These are phyloP conservation scores for Metridium senile DNA, from an alignment of 92 coral and sea anemone genomes.

Conservation along the genomic window DNA sequence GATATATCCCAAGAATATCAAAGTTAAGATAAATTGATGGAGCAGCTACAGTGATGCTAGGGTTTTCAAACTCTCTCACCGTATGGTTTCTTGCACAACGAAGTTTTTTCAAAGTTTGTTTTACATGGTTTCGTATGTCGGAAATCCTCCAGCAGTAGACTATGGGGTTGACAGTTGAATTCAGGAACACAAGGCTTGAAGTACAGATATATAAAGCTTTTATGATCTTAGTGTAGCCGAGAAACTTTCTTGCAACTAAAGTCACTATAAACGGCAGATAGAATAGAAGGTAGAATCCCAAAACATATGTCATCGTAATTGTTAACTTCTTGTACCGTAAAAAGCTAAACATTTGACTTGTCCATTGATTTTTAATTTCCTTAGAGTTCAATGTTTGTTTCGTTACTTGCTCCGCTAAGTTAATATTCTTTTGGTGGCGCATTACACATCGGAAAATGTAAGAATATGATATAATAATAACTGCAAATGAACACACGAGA, in stretches of 20 bases:
- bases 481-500: conserved; percentile 19
- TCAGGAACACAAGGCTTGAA: conserved; percentile 62
- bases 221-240: conserved; percentile 43
- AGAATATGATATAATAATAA: conserved; percentile 47
- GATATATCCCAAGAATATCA: no score
- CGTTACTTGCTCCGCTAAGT: background rate
- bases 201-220: conserved; percentile 65
- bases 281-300: conserved; percentile 18
- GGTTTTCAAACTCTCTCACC: background rate
- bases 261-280: conserved; percentile 11
- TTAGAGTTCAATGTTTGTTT: no score
- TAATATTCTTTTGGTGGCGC: conserved; percentile 55
- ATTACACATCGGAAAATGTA: conserved; percentile 57
- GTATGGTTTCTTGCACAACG: background rate
- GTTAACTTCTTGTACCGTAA: conserved; percentile 15
- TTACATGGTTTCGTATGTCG: conserved; percentile 58
- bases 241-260: conserved; percentile 6
- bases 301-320: conserved; percentile 20
- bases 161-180: conserved; percentile 65
- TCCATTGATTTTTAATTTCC: background rate
- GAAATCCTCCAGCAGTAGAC: conserved; percentile 75
- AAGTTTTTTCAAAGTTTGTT: conserved; percentile 8
- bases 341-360: conserved; percentile 3
- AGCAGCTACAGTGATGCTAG: background rate
- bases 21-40: background rate